A percentile compares a stretch with the other conserved stretches of the same genome.
Conservation (phyloP, 2,797 vertebrate genomes). For the Micrastur ruficollis region DNA sequence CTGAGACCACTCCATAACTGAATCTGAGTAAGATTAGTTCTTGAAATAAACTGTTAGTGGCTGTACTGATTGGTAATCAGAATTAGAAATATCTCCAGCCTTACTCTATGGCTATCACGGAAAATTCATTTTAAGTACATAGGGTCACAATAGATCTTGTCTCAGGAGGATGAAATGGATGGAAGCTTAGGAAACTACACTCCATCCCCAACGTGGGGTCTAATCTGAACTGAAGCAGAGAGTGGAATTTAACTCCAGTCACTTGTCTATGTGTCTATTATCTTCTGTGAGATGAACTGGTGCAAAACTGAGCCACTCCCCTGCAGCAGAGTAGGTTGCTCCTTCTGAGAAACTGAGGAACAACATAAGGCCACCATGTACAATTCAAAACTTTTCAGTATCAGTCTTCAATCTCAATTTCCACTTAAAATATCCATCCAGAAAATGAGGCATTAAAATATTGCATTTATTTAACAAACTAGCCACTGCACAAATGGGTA, state of each 20-base stretch:
- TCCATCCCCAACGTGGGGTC: background rate
- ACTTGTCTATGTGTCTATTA: background rate
- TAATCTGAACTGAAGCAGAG: background rate
- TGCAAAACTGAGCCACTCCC: background rate
- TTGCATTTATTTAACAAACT: background rate
- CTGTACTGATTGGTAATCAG: constrained; percentile 30
- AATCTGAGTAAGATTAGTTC: constrained; percentile 9
- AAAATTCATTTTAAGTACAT: background rate
- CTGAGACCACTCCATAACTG: background rate
- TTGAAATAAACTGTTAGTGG: background rate
- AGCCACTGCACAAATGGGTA: background rate
- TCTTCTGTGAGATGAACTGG: background rate
- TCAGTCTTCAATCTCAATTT: background rate
- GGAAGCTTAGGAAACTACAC: background rate
- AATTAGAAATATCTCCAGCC: constrained; percentile 44
- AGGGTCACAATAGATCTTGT: background rate
- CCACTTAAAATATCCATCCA: background rate
- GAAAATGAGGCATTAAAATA: background rate
- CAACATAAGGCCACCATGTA: background rate
- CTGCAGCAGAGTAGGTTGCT: background rate
- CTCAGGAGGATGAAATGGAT: background rate
- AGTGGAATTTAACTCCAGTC: background rate
- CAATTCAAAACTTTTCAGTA: background rate
- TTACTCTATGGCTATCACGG: background rate
- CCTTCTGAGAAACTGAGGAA: background rate